These are phyloP conservation scores for Odontophorus gujanensis DNA, from an alignment of 2,113 vertebrate genomes.

Conservation along the genomic window DNA sequence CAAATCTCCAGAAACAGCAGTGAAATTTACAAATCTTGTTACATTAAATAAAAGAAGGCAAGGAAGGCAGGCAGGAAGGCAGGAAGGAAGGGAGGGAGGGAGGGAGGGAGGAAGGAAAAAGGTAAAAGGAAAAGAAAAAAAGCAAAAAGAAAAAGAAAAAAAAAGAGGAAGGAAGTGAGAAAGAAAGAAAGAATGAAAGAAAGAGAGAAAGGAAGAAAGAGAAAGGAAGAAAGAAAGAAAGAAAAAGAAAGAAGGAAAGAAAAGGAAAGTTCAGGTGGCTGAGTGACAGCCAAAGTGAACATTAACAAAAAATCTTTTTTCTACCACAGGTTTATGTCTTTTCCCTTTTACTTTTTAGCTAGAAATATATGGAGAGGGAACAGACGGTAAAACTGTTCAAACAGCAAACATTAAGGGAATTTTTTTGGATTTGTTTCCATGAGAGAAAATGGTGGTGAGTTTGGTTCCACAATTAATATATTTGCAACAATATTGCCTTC, in stretches of 20 bases:
- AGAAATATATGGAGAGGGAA: background rate
- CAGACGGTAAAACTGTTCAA: background rate
- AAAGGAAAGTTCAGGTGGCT: background rate
- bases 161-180: too few species aligned
- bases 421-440: fast-evolving
- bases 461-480: background rate
- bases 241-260: background rate
- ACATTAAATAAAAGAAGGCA: background rate
- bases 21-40: background rate
- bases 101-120: too few species aligned
- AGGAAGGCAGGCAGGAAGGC: too few species aligned
- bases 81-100: too few species aligned
- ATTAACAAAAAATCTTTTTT: background rate
- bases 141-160: too few species aligned
- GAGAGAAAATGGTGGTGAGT: background rate
- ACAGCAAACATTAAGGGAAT: background rate
- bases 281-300: background rate
- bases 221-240: too few species aligned
- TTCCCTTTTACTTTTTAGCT: background rate
- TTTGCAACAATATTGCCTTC: background rate
- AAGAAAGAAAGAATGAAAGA: too few species aligned
- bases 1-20: background rate
- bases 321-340: background rate
- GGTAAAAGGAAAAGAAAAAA: too few species aligned
- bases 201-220: too few species aligned